Percentiles rank a stretch among this genome's conserved stretches.
These are phyloP conservation scores for Podilymbus podiceps DNA, from an alignment of 2,113 vertebrate genomes.

Conservation along the genomic window DNA sequence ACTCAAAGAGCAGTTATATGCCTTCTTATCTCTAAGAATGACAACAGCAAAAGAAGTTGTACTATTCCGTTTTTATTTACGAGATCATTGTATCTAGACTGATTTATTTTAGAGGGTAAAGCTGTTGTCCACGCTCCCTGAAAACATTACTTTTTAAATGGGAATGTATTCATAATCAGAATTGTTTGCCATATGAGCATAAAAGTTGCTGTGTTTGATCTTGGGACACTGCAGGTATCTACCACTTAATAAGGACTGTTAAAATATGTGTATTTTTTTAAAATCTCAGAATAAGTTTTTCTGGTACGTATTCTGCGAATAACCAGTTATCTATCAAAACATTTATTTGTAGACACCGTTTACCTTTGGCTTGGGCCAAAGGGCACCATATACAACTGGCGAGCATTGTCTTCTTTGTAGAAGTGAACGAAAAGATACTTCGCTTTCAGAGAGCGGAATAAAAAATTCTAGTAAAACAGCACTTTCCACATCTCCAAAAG, in stretches of 20 bases:
- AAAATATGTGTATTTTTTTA: background rate
- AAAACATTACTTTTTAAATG: background rate
- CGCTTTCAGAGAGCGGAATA: slow-evolving; percentile 80
- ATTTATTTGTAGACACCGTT: slow-evolving; percentile 85
- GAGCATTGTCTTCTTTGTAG: slow-evolving; percentile 94
- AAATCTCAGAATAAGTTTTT: background rate
- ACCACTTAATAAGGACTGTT: background rate
- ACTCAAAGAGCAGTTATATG: background rate
- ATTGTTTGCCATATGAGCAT: background rate
- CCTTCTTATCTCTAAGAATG: background rate
- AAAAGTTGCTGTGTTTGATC: background rate
- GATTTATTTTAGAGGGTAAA: background rate
- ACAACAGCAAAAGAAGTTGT: background rate
- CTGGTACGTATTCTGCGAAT: background rate
- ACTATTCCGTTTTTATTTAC: background rate
- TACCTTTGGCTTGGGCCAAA: slow-evolving; percentile 94
- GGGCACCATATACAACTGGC: slow-evolving; percentile 89
- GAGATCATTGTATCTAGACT: background rate
- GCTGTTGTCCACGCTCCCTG: background rate
- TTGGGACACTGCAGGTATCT: background rate
- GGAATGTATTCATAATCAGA: background rate
- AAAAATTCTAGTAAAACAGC: slow-evolving; percentile 80
- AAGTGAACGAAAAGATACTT: slow-evolving; percentile 89
- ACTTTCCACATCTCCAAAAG: slow-evolving; percentile 81
- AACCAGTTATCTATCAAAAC: background rate